Conservation (phyloP, 1,140 invertebrate species). For the Euura lappo region DNA sequence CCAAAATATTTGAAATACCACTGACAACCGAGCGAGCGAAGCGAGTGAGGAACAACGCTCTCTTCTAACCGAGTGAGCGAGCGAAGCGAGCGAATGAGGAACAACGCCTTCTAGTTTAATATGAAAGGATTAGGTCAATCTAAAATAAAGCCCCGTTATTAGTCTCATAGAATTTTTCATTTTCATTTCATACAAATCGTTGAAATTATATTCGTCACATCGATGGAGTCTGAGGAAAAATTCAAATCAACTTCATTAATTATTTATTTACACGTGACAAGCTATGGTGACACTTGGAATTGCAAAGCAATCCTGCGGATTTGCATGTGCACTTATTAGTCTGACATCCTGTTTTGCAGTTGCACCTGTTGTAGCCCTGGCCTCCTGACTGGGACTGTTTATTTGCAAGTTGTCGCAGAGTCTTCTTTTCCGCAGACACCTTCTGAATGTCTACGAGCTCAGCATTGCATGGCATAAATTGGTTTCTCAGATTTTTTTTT, state of each 20-base stretch:
- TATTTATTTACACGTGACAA: constrained; percentile 4
- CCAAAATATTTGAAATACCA: too few relatives aligned
- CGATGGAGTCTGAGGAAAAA: not conserved
- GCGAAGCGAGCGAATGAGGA: too few relatives aligned
- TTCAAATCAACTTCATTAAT: not conserved
- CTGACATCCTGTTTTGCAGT: constrained; percentile 7
- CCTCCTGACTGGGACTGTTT: not conserved
- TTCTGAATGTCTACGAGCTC: constrained; percentile 15
- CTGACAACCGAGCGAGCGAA: too few relatives aligned
- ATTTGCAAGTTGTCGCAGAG: constrained; percentile 3
- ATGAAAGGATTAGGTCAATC: too few relatives aligned
- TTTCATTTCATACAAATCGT: too few relatives aligned
- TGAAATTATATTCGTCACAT: not conserved
- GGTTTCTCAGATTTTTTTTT: constrained; percentile 24
- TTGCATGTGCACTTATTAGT: constrained; percentile 21
- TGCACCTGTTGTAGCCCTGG: constrained; percentile 8
- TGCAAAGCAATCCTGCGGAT: constrained; percentile 20
- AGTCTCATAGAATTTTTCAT: too few relatives aligned
- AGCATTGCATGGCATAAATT: constrained; percentile 25
- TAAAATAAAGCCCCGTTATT: too few relatives aligned
- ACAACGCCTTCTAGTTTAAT: too few relatives aligned
- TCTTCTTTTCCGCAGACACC: constrained; percentile 10
- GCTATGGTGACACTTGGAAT: constrained; percentile 20
- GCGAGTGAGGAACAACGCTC: too few relatives aligned
- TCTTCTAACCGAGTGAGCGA: too few relatives aligned